Percentiles rank a stretch among this genome's conserved stretches.
These are phyloP conservation scores for Sesamia inferens DNA, from an alignment of 2,888 invertebrate genomes.

Conservation along the genomic window DNA sequence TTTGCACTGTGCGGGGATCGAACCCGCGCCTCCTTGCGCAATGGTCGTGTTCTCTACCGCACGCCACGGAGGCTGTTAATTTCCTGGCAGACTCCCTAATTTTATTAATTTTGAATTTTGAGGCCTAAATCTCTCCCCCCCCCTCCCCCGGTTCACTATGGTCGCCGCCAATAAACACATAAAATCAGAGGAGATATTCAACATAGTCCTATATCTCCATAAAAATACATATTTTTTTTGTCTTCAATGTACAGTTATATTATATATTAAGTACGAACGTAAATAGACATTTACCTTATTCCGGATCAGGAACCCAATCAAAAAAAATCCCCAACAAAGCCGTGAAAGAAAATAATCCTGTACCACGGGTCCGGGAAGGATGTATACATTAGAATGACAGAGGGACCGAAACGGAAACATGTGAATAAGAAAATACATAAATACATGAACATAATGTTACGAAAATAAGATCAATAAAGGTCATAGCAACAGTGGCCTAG, in stretches of 20 bases:
- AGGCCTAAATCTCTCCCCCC: no score
- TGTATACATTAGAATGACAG: constrained; percentile 39
- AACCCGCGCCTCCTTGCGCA: no score
- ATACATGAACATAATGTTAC: constrained; percentile 1
- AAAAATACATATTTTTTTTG: no score
- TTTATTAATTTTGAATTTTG: no score
- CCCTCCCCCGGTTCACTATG: no score
- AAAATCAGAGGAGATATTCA: no score
- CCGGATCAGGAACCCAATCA: constrained; percentile 11
- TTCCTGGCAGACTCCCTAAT: no score
- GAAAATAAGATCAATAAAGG: constrained; percentile 14
- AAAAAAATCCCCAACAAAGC: constrained; percentile 6
- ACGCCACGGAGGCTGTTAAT: no score
- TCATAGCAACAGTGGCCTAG: background rate
- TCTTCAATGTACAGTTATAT: background rate
- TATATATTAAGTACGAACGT: constrained; percentile 5
- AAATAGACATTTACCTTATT: constrained; percentile 21
- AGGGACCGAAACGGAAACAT: constrained; percentile 2
- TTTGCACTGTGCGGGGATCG: no score
- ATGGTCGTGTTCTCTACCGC: no score
- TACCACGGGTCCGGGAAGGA: background rate
- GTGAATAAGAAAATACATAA: constrained; percentile 3
- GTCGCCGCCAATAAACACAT: no score
- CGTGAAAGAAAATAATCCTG: constrained; percentile 12
- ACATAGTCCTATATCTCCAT: no score